Evolutionary conservation across 2,113 vertebrate species (phyloP), one percentile per base, ranked within the genome.

Genomic region (Sapajus apella): DNA sequence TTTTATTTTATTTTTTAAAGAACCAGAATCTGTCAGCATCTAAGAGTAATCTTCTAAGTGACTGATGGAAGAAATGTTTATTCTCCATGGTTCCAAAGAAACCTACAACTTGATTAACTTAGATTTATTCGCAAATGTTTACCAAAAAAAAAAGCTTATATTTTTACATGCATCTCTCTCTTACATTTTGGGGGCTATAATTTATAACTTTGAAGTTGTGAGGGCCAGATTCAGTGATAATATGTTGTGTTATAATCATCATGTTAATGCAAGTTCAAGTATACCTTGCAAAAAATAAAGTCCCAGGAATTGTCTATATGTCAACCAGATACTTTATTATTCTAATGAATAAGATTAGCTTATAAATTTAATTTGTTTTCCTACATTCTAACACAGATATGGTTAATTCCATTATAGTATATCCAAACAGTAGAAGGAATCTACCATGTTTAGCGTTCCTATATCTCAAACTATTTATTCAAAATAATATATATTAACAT

Each of bases 1-100:
- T 88, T 90, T 81, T 87, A 72, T 40, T 40, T 40, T 92, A 94
- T 40, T 95, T 93, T 40, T 95, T 32, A 94, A 95, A 89, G 14
- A 93, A 66, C 40, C 7, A 55, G 23, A 84, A 10, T 37, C 13
- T 5, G 43, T 87, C 35, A n/a, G 17, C 21, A 92, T 64, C 14
- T 10, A 61, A 76, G 77, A 45, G 6, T 80, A 90, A 76, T 84
- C 9, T 61, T 56, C 52, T 68, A 72, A 83, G 77, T 13, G 0
- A 23, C 4, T 88, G 35, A 81, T 1, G 52, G 6, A 8, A 83
- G 23, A 94, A 47, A 84, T 77, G 14, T 21, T 23, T 80, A 40
- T 75, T 86, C 14, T 40, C 4, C 37, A 27, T 64, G 3, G 77
- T 84, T 75, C 3, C 43, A 89, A 81, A 84, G 21, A 66, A 87